Evolutionary conservation across 2,888 invertebrate species (phyloP), one percentile per base, ranked within the genome.

Genomic region (Lasioglossum calceatum): DNA sequence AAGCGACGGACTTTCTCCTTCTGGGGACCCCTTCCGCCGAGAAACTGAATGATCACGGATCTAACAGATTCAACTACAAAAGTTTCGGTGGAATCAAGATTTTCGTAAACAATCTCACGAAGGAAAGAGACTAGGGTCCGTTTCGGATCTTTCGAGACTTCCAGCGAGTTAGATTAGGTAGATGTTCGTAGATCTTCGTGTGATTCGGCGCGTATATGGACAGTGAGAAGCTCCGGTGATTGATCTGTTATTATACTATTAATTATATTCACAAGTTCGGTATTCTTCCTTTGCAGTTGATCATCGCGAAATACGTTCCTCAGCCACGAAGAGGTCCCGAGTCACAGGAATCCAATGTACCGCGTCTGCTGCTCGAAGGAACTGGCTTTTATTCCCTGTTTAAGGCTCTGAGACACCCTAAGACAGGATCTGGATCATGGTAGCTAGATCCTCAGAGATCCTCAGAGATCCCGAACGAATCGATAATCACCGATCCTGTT

Each of bases 401-500:
- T 44, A 44, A 44, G 71, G 23, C 16, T 75, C n/a, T 58, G n/a
- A 58, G 42, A 27, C 32, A 44, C 32, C 4, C 27, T 32, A 19
- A 39, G 67, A 64, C 64, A 23, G 64, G 47, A 67, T 19, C 27
- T 14, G 23, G n/a, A 67, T 44, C 27, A 14, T 10, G 14, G 39
- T 58, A 23, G 23, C 58, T 71, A 19, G 27, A 78, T 67, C 19
- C 10, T 54, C 16, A 19, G n/a, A 10, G 10, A n/a, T 54, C 54
- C 54, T 54, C 10, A n/a, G 8, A 44, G 64, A 81, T 74, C 23
- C 77, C 42, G 71, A 7, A 73, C 76, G 81, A 39, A 44, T 67
- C 81, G 67, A 76, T 83, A 73, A 83, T 79, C 85, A 67, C 72
- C 32, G 64, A 64, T 64, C 64, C 64, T 16, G 64, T 32, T 32